phyloP scores from a whole-genome alignment of 1,140 invertebrate species.

The Diabrotica virgifera region DNA sequence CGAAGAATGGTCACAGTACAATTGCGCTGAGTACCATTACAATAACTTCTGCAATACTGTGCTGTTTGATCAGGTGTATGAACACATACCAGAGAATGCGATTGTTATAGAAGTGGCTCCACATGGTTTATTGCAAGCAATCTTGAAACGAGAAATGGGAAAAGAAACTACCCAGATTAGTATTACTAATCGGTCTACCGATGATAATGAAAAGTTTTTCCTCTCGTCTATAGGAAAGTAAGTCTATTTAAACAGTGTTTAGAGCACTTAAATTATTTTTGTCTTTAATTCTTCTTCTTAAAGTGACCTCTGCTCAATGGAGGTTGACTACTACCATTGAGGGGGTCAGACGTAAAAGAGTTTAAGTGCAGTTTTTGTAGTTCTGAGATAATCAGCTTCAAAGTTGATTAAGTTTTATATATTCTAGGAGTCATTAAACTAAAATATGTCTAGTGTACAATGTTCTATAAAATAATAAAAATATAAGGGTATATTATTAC shows the following conservation, averaged over 20 bases:
- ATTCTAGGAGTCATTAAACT: too few species aligned
- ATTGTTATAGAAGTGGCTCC: constrained; percentile 79
- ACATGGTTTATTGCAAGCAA: constrained; percentile 71
- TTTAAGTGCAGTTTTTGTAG: too few species aligned
- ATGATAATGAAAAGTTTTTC: constrained; percentile 67
- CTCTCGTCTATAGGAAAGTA: constrained; percentile 71
- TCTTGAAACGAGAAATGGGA: constrained; percentile 65
- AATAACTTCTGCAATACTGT: constrained; percentile 85
- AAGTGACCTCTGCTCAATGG: too few species aligned
- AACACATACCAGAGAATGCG: constrained; percentile 73
- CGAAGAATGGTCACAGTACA: constrained; percentile 59
- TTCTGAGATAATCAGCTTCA: too few species aligned
- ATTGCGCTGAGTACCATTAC: constrained; percentile 86
- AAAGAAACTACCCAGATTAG: constrained; percentile 65
- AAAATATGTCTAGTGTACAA: too few species aligned
- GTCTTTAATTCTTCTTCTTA: too few species aligned
- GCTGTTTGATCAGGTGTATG: constrained; percentile 77
- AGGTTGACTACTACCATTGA: too few species aligned
- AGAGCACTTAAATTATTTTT: too few species aligned
- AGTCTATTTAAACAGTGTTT: constrained; percentile 38
- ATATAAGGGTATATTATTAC: too few species aligned
- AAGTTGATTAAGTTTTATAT: too few species aligned
- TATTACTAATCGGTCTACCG: constrained; percentile 68
- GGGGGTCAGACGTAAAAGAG: too few species aligned
- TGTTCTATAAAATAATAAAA: too few species aligned